phyloP scores from a whole-genome alignment of 2,797 vertebrate genomes.

The Mormyrus hasselquistii region DNA sequence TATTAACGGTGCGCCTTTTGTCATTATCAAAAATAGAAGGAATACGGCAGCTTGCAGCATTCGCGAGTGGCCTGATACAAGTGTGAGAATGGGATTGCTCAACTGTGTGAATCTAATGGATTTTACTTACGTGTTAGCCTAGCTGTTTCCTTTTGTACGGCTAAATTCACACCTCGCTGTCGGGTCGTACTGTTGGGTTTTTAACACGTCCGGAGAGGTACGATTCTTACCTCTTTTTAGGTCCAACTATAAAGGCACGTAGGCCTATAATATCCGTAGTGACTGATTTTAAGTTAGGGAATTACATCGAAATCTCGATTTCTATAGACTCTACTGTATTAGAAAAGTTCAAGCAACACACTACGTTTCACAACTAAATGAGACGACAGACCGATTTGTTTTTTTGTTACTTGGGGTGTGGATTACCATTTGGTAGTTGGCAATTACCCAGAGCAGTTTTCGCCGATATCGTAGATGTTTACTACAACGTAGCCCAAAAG shows the following conservation, averaged over 20 bases:
- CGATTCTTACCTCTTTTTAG: background rate
- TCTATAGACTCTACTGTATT: background rate
- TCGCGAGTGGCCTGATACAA: background rate
- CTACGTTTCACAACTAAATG: background rate
- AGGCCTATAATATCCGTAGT: background rate
- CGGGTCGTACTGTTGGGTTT: conserved; percentile 3
- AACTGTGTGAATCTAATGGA: background rate
- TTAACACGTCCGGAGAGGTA: background rate
- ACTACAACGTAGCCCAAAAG: background rate
- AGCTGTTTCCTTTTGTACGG: background rate
- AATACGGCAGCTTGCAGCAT: background rate
- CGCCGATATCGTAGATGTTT: background rate
- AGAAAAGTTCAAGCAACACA: background rate
- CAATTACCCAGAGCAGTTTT: background rate
- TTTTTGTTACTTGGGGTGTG: conserved; percentile 3
- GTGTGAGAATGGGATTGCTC: conserved; percentile 4
- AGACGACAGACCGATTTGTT: background rate
- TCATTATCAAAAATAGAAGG: conserved; percentile 5
- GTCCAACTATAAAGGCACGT: background rate
- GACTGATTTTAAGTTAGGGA: background rate
- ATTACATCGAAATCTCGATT: background rate
- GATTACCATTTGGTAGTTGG: background rate
- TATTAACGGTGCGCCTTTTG: conserved; percentile 18
- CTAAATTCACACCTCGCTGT: background rate
- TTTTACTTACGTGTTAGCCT: background rate